These are phyloP conservation scores for Calycopis cecrops DNA, from an alignment of 1,140 invertebrate genomes.

Conservation along the genomic window DNA sequence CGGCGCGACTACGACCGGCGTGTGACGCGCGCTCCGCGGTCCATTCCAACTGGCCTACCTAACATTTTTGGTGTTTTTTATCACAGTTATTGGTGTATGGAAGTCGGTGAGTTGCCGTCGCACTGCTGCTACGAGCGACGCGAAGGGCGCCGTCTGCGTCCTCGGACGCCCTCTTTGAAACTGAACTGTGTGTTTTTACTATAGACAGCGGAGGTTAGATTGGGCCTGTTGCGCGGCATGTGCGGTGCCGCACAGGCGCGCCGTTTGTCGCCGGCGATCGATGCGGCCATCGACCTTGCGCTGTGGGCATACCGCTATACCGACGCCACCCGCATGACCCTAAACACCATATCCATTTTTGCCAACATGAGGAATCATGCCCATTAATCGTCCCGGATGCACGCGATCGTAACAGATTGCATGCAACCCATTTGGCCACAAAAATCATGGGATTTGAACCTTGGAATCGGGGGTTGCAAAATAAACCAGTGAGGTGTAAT, in stretches of 20 bases:
- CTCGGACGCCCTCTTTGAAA: conserved; percentile 54
- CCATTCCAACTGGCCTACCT: conserved; percentile 22
- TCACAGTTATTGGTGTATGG: conserved; percentile 50
- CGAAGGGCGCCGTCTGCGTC: conserved; percentile 52
- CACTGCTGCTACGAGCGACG: conserved; percentile 39
- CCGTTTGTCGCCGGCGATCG: conserved; percentile 48
- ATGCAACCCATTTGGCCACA: background rate
- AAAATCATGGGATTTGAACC: background rate
- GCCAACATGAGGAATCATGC: conserved; percentile 19
- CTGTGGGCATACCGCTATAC: conserved; percentile 32
- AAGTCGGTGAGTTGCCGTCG: conserved; percentile 37
- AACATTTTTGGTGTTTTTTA: conserved; percentile 55
- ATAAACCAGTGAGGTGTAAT: background rate
- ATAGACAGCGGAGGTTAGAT: conserved; percentile 47
- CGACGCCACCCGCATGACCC: conserved; percentile 28
- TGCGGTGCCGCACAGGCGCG: conserved; percentile 55
- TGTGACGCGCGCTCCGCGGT: conserved; percentile 8
- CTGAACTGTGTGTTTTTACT: conserved; percentile 54
- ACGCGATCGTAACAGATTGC: background rate
- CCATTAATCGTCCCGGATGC: background rate
- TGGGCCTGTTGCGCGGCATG: conserved; percentile 45
- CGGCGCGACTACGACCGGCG: conserved; percentile 13
- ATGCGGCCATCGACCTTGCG: conserved; percentile 62
- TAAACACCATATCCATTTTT: conserved; percentile 19
- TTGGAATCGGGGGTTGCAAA: background rate